Conservation (phyloP, 2,888 invertebrate genomes). For the Encarsia formosa region DNA sequence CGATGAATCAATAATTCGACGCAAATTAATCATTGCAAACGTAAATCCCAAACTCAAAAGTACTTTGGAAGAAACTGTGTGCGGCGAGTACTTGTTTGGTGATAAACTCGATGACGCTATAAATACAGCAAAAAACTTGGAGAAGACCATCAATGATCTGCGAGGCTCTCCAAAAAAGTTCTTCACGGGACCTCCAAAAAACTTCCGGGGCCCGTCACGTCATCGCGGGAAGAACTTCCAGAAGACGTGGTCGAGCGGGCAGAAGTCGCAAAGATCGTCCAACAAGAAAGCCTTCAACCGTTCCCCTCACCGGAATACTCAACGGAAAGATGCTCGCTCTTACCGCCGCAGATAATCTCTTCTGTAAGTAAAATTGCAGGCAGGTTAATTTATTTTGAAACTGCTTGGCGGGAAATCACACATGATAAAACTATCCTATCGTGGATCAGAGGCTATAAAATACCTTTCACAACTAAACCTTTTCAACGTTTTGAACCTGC, state of each 20-base stretch:
- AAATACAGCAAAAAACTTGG: no score
- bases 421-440: not conserved
- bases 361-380: not conserved
- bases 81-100: slow-evolving; percentile 6
- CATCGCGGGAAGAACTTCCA: not conserved
- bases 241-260: not conserved
- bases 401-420: not conserved
- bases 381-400: not conserved
- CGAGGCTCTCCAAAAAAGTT: not conserved
- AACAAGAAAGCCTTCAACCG: not conserved
- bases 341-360: not conserved
- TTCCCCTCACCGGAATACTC: no score
- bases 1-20: no score
- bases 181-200: slow-evolving; percentile 1
- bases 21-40: slow-evolving; percentile 17
- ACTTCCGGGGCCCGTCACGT: slow-evolving; percentile 4
- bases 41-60: no score
- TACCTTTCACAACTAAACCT: no score
- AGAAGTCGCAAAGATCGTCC: not conserved
- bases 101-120: slow-evolving; percentile 2
- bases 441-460: not conserved
- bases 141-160: no score
- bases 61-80: slow-evolving; percentile 4
- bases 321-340: not conserved
- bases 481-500: no score